Base-by-base conservation (phyloP, 2,113 vertebrate genomes). In the Sorex fumeus region DNA sequence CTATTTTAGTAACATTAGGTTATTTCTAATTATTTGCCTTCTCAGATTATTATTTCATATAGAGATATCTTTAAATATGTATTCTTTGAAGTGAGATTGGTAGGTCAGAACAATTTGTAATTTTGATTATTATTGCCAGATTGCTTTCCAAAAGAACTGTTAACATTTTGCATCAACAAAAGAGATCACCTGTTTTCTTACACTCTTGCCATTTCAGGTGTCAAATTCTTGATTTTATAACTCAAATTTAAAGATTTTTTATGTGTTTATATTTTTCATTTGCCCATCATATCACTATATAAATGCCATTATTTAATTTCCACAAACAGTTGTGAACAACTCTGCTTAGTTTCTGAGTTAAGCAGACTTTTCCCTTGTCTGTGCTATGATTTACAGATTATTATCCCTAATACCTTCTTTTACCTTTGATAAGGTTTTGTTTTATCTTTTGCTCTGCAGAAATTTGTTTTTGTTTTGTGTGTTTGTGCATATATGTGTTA, bases 31-130 rank as follows among this genome's bases (percentile, higher is more conserved):
- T 64, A 45, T 82, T 84, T 93, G 18, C 16, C 15, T 62, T 83
- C 88, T 94, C 64, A 81, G 45, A 93, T 89, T 77, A 95, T 83
- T 27, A 67, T 87, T 95, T 87, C 30, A 69, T 86, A 27, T 83
- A 86, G n/a, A 70, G 75, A 1, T 71, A 43, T 89, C 30, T 87
- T 15, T 84, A 90, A 78, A 64, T 40, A 82, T 85, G 80, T 79
- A 85, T 95, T 84, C 53, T n/a, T 88, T 2, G 40, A 71, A 5
- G 45, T 88, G 50, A 88, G 47, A 87, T 62, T 92, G 57, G 69
- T 89, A 36, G 4, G 8, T 89, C 57, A 70, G 71, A 25, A 1
- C 64, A 93, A 32, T 76, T 95, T 95, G 64, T 72, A 67, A 91
- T 90, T 95, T 87, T 87, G 21, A 43, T 87, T 8, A 18, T 28